Percentiles rank a stretch among this genome's conserved stretches.
Evolutionary conservation across 2,113 vertebrate genomes (phyloP).

Genomic region (Myrmophylax atrothorax): DNA sequence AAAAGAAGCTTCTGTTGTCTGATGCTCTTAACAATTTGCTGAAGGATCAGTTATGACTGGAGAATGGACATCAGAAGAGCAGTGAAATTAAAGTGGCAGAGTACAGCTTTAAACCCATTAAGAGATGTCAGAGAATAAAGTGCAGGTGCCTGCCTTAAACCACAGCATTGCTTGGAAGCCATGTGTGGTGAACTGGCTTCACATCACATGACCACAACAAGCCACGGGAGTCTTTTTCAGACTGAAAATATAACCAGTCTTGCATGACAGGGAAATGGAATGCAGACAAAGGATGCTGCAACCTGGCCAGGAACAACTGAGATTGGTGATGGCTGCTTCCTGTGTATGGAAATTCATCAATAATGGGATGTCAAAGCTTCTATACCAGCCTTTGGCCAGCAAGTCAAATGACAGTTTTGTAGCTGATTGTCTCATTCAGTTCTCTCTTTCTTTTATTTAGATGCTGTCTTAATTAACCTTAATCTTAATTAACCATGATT

Average conservation of each 20-base stretch:
- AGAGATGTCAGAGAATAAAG: neutral
- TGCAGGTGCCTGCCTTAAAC: neutral
- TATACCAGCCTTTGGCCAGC: neutral
- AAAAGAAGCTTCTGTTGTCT: neutral
- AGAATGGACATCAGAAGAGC: neutral
- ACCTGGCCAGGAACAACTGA: neutral
- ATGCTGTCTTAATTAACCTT: neutral
- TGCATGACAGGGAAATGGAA: neutral
- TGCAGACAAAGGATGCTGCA: neutral
- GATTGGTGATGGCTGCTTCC: neutral
- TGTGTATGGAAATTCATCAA: neutral
- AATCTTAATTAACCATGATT: neutral
- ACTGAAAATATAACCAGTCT: rapidly evolving
- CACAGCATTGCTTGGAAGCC: neutral
- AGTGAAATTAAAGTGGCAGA: neutral
- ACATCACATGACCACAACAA: neutral
- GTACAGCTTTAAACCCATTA: neutral
- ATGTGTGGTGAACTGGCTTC: neutral
- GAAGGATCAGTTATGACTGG: neutral
- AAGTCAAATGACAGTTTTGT: neutral
- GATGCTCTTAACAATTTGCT: neutral
- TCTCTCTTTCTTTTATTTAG: neutral
- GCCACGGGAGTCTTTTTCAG: neutral
- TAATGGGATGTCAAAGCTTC: neutral
- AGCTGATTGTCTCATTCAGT: neutral